Percentiles rank a stretch among this genome's conserved stretches.
phyloP scores from a whole-genome alignment of 1,140 invertebrate species.

The Zeugodacus cucurbitae region DNA sequence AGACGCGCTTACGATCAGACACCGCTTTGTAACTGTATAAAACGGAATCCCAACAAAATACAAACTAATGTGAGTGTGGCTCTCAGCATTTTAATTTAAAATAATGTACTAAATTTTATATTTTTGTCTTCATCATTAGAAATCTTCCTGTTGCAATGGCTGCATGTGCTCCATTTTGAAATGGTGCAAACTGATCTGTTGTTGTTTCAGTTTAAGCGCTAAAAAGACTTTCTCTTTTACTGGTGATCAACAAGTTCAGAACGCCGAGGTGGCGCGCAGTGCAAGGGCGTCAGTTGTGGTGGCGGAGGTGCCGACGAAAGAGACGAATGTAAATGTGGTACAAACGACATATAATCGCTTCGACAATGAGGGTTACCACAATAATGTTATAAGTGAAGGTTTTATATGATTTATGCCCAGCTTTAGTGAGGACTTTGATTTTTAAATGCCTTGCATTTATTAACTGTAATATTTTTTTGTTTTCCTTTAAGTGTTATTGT shows the following conservation, averaged over 20 bases:
- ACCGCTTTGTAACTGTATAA: constrained; percentile 35
- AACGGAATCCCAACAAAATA: constrained; percentile 25
- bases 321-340: not conserved
- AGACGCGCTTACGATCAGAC: constrained; percentile 69
- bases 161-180: not conserved
- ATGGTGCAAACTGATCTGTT: not conserved
- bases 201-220: not conserved
- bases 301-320: not conserved
- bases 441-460: not conserved
- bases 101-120: not conserved
- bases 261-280: not conserved
- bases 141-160: not conserved
- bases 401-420: not conserved
- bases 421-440: not conserved
- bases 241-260: not conserved
- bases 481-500: not conserved
- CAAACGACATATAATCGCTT: constrained; percentile 3
- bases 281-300: not conserved
- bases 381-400: not conserved
- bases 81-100: not conserved
- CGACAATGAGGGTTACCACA: not conserved
- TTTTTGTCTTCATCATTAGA: not conserved
- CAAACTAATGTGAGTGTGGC: not conserved
- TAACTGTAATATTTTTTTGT: not conserved
- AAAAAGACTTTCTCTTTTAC: not conserved